Evolutionary conservation across 2,113 vertebrate species (phyloP), one percentile per base, ranked within the genome.

Genomic region (Erinaceus europaeus): DNA sequence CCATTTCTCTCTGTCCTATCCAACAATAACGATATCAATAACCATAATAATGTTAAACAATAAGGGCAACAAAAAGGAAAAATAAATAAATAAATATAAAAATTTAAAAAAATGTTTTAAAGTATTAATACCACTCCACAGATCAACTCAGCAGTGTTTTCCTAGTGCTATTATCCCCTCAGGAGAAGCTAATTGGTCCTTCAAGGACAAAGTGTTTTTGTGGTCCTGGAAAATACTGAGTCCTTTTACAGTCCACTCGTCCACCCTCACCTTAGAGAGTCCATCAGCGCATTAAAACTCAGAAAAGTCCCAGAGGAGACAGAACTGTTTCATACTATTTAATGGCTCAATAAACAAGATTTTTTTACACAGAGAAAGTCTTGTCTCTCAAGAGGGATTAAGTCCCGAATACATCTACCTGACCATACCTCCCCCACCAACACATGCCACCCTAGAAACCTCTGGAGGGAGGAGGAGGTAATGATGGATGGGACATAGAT

Each of bases 291-390:
- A 14, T 6, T 55, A 46, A 73, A 15, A 11, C 64, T 74, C 64
- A 73, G 52, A 52, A 85, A 77, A 88, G 15, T 42, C 74, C 48
- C 73, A 46, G 36, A 86, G 67, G 55, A 80, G 40, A 91, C n/a
- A 71, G 67, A 36, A 73, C 50, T 34, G 29, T 46, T 93, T 44
- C 8, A 4, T 48, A 61, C 53, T 42, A 21, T 82, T 74, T 78
- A 71, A 69, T 44, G 81, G 14, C 42, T 62, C 73, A 73, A 8
- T 61, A 68, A 88, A 38, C 65, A 74, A 44, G 10, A 40, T 74
- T 73, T n/a, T 73, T 40, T 53, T n/a, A 34, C 59, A 42, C 40
- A 48, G 68, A 34, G 13, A 6, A 29, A 44, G 15, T 38, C 29
- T 68, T 48, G n/a, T n/a, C n/a, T n/a, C n/a, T n/a, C n/a, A n/a